These are phyloP conservation scores for Falcunculus frontatus DNA, from an alignment of 2,113 vertebrate species.

Conservation along the genomic window DNA sequence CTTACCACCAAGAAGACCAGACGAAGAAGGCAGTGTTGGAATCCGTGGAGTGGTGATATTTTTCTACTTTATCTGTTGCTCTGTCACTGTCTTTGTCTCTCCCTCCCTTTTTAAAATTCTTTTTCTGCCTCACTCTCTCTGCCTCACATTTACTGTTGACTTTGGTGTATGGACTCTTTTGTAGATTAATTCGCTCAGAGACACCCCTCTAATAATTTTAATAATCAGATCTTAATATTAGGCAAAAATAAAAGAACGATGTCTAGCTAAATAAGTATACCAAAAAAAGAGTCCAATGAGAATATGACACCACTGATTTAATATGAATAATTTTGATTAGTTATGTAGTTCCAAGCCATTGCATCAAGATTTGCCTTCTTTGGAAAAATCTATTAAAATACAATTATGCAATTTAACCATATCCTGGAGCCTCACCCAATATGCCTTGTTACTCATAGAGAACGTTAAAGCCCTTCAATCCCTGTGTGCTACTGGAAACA, in stretches of 20 bases:
- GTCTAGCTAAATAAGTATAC: background rate
- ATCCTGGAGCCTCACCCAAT: background rate
- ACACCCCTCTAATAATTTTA: background rate
- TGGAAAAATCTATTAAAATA: background rate
- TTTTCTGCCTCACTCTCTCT: background rate
- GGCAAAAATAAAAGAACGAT: background rate
- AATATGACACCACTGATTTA: background rate
- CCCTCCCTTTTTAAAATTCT: background rate
- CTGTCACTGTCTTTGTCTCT: background rate
- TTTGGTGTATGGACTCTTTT: background rate
- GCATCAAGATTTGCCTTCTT: background rate
- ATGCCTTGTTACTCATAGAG: background rate
- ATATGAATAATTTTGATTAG: background rate
- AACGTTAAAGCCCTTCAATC: background rate
- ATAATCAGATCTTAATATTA: background rate
- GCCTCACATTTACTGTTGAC: background rate
- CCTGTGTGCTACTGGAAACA: background rate
- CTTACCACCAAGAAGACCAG: background rate
- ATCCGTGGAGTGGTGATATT: background rate
- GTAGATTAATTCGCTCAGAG: background rate
- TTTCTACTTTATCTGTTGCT: background rate
- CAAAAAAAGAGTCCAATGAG: background rate
- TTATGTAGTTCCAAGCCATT: background rate
- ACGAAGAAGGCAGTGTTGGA: background rate
- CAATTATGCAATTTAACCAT: background rate